Percentiles rank a stretch among this genome's conserved stretches.
phyloP scores from a whole-genome alignment of 2,888 invertebrate species.

The Ennomos erosarius region DNA sequence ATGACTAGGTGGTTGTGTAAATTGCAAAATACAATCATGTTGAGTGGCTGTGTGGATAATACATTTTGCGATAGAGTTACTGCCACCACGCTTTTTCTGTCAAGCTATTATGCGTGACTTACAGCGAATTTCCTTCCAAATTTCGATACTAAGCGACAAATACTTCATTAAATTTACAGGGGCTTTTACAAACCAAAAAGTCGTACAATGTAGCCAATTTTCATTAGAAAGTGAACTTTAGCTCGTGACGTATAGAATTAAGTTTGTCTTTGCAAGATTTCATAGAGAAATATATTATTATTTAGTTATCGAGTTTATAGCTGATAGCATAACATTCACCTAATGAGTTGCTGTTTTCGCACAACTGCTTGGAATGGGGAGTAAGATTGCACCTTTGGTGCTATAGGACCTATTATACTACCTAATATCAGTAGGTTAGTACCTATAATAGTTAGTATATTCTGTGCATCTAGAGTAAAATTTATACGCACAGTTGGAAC shows the following conservation, averaged over 20 bases:
- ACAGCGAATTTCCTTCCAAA: conserved; percentile 34
- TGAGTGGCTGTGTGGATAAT: neutral
- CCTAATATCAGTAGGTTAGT: too few species aligned
- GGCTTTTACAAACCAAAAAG: conserved; percentile 17
- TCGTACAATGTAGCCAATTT: neutral
- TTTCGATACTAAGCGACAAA: conserved; percentile 36
- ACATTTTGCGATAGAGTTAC: conserved; percentile 5
- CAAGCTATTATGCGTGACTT: conserved; percentile 28
- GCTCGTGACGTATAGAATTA: neutral
- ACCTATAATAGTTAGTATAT: too few species aligned
- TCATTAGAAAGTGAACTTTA: conserved; percentile 9
- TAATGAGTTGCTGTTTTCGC: conserved; percentile 46
- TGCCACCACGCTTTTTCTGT: conserved; percentile 27
- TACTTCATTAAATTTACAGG: conserved; percentile 40
- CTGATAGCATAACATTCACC: conserved; percentile 47
- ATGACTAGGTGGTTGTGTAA: too few species aligned
- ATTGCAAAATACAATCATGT: too few species aligned
- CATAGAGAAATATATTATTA: conserved; percentile 33
- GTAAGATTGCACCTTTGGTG: conserved; percentile 35
- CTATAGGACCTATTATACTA: neutral
- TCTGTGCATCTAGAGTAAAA: too few species aligned
- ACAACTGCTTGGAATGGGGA: conserved; percentile 33
- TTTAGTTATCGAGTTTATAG: conserved; percentile 38
- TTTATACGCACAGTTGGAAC: neutral
- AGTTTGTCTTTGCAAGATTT: neutral